These are phyloP conservation scores for Paralvinella palmiformis DNA, from an alignment of 1,140 invertebrate genomes.

Conservation along the genomic window DNA sequence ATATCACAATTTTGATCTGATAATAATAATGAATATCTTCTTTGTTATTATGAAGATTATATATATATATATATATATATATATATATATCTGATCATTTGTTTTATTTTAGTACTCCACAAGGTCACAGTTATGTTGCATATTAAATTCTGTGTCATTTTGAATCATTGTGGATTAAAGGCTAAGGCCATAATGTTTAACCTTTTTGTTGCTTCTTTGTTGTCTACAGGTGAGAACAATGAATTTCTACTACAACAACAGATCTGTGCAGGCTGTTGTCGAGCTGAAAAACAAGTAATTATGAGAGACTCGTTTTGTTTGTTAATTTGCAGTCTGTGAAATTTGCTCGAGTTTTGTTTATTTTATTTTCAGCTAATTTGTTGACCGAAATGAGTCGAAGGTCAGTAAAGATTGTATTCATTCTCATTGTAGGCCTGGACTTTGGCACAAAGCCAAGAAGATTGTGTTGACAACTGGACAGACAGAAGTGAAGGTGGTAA, in stretches of 20 bases:
- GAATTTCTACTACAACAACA: slow-evolving; percentile 95
- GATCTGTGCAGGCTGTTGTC: slow-evolving; percentile 90
- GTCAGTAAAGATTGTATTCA: background rate
- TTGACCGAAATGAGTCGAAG: too few relatives aligned
- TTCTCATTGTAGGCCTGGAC: slow-evolving; percentile 53
- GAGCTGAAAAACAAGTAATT: slow-evolving; percentile 88
- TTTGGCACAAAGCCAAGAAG: slow-evolving; percentile 95
- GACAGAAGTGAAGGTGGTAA: slow-evolving; percentile 81
- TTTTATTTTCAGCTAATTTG: background rate
- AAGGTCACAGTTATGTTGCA: too few relatives aligned
- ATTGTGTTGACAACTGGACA: slow-evolving; percentile 82
- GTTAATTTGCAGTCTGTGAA: background rate
- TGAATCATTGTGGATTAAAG: too few relatives aligned
- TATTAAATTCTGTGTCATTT: too few relatives aligned
- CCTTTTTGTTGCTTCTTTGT: background rate
- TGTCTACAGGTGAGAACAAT: slow-evolving; percentile 62
- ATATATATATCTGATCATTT: too few relatives aligned
- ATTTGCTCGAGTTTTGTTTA: background rate
- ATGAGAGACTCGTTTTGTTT: background rate
- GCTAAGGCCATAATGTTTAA: background rate
- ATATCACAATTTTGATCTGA: too few relatives aligned
- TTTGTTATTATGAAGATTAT: too few relatives aligned
- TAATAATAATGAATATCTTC: too few relatives aligned
- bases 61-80: too few relatives aligned
- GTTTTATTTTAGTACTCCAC: too few relatives aligned